These are phyloP conservation scores for Polyodon spathula DNA, from an alignment of 2,113 vertebrate species.

Conservation along the genomic window DNA sequence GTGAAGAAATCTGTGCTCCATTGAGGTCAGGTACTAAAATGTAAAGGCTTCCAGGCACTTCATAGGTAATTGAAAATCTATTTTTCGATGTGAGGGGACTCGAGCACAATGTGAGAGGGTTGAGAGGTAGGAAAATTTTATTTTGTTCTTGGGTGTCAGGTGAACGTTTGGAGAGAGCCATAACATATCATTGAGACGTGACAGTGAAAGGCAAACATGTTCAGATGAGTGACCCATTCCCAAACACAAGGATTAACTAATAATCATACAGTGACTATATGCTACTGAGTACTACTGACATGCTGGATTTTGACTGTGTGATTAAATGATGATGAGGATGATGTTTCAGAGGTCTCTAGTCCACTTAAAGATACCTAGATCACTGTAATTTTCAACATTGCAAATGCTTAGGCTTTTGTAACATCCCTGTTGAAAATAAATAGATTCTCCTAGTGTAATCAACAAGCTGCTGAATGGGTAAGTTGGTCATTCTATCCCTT, in stretches of 20 bases:
- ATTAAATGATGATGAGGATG: background rate
- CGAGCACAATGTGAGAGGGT: slow-evolving; percentile 13
- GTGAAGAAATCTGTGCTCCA: slow-evolving; percentile 28
- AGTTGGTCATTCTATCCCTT: no score
- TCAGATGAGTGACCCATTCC: background rate
- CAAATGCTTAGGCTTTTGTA: background rate
- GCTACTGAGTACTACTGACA: background rate
- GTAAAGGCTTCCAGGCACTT: slow-evolving; percentile 32
- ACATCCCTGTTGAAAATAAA: no score
- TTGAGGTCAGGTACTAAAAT: slow-evolving; percentile 33
- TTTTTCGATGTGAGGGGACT: slow-evolving; percentile 23
- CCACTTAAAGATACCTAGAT: background rate
- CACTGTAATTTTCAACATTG: background rate
- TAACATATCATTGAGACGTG: slow-evolving; percentile 10
- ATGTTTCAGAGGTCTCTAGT: background rate
- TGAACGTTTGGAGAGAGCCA: slow-evolving; percentile 22
- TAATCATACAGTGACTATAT: slow-evolving; percentile 56
- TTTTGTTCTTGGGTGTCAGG: slow-evolving; percentile 13
- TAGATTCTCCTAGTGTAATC: no score
- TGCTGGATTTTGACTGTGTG: background rate
- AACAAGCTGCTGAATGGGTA: no score
- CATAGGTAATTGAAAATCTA: slow-evolving; percentile 24
- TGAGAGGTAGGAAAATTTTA: slow-evolving; percentile 19
- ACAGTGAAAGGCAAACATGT: background rate
- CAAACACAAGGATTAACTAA: slow-evolving; percentile 59